Evolutionary conservation across 1,140 invertebrate species (phyloP).

Genomic region (Tetramorium parvispinum): DNA sequence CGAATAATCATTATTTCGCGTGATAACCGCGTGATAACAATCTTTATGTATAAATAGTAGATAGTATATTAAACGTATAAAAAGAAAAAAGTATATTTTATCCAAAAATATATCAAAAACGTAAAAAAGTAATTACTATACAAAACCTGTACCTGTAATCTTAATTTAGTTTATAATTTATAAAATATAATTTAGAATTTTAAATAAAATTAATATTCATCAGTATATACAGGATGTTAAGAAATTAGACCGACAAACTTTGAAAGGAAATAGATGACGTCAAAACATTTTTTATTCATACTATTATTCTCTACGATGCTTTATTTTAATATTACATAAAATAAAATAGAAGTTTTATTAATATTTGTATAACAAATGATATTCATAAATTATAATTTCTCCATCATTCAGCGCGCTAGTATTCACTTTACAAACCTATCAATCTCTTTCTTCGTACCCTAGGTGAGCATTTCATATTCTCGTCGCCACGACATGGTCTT

Average conservation of each 20-base stretch:
- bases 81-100: too few relatives aligned
- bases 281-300: too few relatives aligned
- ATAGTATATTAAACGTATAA: background rate
- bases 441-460: background rate
- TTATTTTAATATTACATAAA: too few relatives aligned
- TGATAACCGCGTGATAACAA: background rate
- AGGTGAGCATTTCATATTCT: constrained; percentile 1
- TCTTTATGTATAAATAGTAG: background rate
- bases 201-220: background rate
- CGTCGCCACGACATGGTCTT: background rate
- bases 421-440: background rate
- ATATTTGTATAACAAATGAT: background rate
- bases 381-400: background rate
- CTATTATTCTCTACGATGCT: too few relatives aligned
- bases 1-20: background rate
- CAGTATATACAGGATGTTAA: too few relatives aligned
- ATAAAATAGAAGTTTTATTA: too few relatives aligned
- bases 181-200: background rate
- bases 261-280: too few relatives aligned
- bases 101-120: background rate
- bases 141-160: too few relatives aligned
- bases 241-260: too few relatives aligned
- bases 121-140: background rate
- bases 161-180: background rate
- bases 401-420: background rate